Evolutionary conservation across 2,113 vertebrate species (phyloP), one percentile per base, ranked within the genome.

Genomic region (Hucho hucho): DNA sequence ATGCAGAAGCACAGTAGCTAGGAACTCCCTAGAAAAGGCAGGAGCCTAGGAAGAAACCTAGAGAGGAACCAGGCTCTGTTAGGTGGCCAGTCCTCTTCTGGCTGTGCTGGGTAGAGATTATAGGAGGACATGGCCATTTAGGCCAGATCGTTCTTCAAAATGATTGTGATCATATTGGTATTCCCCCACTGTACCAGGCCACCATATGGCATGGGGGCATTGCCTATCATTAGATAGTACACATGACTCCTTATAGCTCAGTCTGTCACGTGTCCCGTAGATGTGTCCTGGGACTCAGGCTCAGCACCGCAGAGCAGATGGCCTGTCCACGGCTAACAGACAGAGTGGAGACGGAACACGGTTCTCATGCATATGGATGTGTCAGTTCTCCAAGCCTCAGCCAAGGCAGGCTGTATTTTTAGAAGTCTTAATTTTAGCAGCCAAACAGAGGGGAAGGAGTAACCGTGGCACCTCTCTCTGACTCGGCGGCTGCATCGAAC

Each of bases 391-490:
- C 16, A 7, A 61, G 25, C 24, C 24, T 26, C 69, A 14, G 49
- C 16, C 12, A 14, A 53, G 49, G 49, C 49, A 16, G 53, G 69
- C 47, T 70, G 24, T 49, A 70, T 56, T 70, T 28, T 53, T 53
- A 70, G 18, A 26, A 26, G 47, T 47, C 16, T 47, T 70, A 28
- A 53, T 56, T 70, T 56, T 70, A 56, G 69, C 69, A 29, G 69
- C 13, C 47, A 18, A 53, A 4, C 13, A 53, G 16, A 61, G 7
- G 1, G 58, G 58, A 61, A 9, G 20, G 18, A 16, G 46, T 53
- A 70, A 70, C 69, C 24, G 4, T 24, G 46, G 24, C 47, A 56
- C 69, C 47, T 20, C 6, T 25, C 9, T 11, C 16, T 24, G 6
- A 9, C 7, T n/a, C 58, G 13, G 4, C 53, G 16, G 9, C 47